These are phyloP conservation scores for Enteromius thamalakanensis DNA, from an alignment of 2,797 vertebrate genomes.

Conservation along the genomic window DNA sequence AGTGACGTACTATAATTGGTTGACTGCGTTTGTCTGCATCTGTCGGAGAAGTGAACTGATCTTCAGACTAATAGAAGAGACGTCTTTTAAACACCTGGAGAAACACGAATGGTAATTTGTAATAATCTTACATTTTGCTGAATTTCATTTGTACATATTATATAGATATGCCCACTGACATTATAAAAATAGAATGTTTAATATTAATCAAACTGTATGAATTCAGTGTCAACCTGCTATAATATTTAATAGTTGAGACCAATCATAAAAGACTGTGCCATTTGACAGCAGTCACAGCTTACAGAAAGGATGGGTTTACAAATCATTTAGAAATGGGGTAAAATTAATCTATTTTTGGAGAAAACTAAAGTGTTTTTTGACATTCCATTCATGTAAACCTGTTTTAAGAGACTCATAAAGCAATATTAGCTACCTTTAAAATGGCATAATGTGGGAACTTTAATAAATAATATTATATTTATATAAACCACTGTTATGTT, in stretches of 20 bases:
- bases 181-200: neutral
- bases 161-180: neutral
- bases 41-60: neutral
- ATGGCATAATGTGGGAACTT: too few species aligned
- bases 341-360: too few species aligned
- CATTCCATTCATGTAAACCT: too few species aligned
- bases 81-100: neutral
- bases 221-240: neutral
- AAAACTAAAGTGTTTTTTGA: too few species aligned
- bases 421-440: too few species aligned
- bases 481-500: too few species aligned
- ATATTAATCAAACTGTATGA: neutral
- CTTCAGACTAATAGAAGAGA: neutral
- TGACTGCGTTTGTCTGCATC: neutral
- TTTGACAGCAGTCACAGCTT: too few species aligned
- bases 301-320: too few species aligned
- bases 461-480: too few species aligned
- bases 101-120: neutral
- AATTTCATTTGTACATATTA: neutral
- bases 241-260: neutral
- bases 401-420: too few species aligned
- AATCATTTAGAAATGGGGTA: too few species aligned
- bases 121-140: neutral
- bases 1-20: neutral
- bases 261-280: too few species aligned